Conservation (phyloP, 2,888 invertebrate genomes). For the Ormyrus labotus region DNA sequence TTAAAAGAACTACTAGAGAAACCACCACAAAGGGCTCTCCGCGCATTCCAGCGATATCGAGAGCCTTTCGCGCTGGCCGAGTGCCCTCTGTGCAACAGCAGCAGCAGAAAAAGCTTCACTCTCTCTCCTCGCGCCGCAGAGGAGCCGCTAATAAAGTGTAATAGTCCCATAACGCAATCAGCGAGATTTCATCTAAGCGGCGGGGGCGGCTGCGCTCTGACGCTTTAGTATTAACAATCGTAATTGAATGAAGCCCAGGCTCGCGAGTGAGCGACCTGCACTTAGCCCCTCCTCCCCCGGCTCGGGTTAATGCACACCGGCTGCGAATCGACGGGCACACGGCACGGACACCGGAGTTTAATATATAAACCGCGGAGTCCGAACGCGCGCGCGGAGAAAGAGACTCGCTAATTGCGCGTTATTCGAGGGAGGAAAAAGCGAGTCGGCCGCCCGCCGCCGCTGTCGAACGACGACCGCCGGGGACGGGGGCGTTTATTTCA, state of each 20-base stretch:
- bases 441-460: too few relatives aligned
- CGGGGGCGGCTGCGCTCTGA: background rate
- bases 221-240: slow-evolving; percentile 37
- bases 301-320: slow-evolving; percentile 17
- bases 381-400: background rate
- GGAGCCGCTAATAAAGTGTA: slow-evolving; percentile 15
- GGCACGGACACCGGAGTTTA: slow-evolving; percentile 6
- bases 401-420: slow-evolving; percentile 21
- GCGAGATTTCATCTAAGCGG: slow-evolving; percentile 34
- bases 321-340: background rate
- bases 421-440: too few relatives aligned
- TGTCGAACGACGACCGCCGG: too few relatives aligned
- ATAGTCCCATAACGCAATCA: slow-evolving; percentile 37
- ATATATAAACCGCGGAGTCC: slow-evolving; percentile 7
- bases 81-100: too few relatives aligned
- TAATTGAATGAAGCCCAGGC: slow-evolving; percentile 26
- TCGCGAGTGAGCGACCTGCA: slow-evolving; percentile 6
- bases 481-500: too few relatives aligned
- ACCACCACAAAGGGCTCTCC: too few relatives aligned
- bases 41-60: too few relatives aligned
- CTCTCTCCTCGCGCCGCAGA: too few relatives aligned
- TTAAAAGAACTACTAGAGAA: too few relatives aligned
- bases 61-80: too few relatives aligned
- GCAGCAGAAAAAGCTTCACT: too few relatives aligned
- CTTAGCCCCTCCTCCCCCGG: background rate